A percentile compares a stretch with the other conserved stretches of the same genome.
Conservation (phyloP, 53 echinoderm and acorn worm genomes). For the Stichopus horrens region DNA sequence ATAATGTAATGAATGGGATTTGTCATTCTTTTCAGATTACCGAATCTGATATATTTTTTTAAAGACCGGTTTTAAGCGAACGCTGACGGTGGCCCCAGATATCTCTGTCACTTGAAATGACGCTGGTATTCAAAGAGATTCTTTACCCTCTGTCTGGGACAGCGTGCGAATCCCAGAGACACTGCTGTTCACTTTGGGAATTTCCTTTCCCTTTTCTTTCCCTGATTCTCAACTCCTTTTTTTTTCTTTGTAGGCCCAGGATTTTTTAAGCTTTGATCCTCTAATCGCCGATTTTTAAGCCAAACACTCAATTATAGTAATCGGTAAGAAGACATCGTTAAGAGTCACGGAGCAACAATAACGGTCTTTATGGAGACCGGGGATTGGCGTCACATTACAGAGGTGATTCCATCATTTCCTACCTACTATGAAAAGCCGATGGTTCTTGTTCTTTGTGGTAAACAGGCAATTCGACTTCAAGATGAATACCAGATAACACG, state of each 20-base stretch:
- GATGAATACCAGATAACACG: not conserved
- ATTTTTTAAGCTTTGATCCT: not conserved
- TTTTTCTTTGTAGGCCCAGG: not conserved
- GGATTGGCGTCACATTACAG: slow-evolving; percentile 27
- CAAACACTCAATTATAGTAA: slow-evolving; percentile 44
- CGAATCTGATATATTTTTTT: not conserved
- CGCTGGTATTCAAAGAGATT: no score
- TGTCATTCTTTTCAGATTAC: not conserved
- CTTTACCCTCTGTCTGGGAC: no score
- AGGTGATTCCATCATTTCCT: slow-evolving; percentile 6
- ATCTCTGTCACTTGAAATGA: not conserved
- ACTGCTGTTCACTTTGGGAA: no score
- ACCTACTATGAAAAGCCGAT: slow-evolving; percentile 9
- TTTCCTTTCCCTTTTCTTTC: no score
- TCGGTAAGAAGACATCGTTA: slow-evolving; percentile 19
- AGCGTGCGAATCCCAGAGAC: no score
- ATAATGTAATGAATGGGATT: slow-evolving; percentile 28
- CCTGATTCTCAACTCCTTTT: no score
- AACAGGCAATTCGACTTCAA: not conserved
- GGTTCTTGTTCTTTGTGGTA: not conserved
- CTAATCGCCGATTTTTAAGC: slow-evolving; percentile 20
- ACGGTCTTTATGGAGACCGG: not conserved
- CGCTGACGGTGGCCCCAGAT: slow-evolving; percentile 13
- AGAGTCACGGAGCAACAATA: not conserved
- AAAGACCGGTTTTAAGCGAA: not conserved